These are phyloP conservation scores for Nematopogon swammerdamellus DNA, from an alignment of 2,888 invertebrate genomes.

Conservation along the genomic window DNA sequence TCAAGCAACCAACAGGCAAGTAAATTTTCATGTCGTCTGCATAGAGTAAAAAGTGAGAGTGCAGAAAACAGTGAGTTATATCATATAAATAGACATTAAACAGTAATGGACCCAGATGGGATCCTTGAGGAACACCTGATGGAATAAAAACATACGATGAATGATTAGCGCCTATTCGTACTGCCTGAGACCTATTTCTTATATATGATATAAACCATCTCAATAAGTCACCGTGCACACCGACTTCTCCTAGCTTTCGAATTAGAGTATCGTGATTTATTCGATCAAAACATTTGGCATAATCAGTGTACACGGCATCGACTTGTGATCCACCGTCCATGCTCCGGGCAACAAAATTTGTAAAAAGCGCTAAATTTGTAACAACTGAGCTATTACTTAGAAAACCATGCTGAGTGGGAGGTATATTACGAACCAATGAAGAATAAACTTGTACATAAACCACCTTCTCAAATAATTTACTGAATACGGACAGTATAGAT, in stretches of 20 bases:
- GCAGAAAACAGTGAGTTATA: neutral
- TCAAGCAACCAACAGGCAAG: neutral
- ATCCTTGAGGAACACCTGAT: conserved; percentile 3
- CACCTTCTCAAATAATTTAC: conserved; percentile 3
- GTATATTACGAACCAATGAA: neutral
- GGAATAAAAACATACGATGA: neutral
- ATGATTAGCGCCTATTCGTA: neutral
- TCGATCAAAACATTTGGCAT: conserved; percentile 1
- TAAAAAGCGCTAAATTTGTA: conserved; percentile 1
- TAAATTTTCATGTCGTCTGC: conserved; percentile 3
- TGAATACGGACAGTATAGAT: conserved; percentile 4
- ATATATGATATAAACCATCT: conserved; percentile 3
- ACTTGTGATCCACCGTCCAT: conserved; percentile 1
- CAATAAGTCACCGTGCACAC: conserved; percentile 1
- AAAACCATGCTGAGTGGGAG: conserved; percentile 3
- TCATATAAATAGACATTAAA: conserved; percentile 1
- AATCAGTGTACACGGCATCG: conserved; percentile 3
- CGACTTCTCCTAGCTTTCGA: neutral
- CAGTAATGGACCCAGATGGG: conserved; percentile 1
- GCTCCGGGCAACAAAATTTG: neutral
- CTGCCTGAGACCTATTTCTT: neutral
- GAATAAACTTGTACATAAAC: conserved; percentile 2
- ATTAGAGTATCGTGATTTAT: neutral
- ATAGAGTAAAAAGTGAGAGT: conserved; percentile 1
- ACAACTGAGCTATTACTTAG: conserved; percentile 4